Base-by-base conservation (phyloP, 2,888 invertebrate species). In the Onthophagus sagittarius region DNA sequence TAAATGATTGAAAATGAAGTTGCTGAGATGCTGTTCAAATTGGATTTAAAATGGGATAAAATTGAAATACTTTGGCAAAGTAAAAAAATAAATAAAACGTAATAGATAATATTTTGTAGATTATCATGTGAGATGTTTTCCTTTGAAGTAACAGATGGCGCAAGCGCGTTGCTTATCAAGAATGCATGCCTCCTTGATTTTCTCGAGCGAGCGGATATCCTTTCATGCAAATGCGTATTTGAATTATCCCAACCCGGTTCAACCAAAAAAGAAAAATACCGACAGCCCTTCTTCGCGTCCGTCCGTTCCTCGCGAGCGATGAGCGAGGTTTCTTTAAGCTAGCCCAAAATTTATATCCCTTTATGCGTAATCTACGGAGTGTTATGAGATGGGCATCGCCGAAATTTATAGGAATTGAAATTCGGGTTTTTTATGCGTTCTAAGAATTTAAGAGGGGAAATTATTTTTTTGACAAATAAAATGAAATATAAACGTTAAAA, bases 111-210 rank as follows among this genome's bases (percentile, higher is more conserved):
- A 53, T 11, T 11, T 11, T 53, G 39, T 9, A 11, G 39, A 53
- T 53, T 53, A 53, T 53, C 39, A 53, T 53, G 9, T 53, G 39
- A 53, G 39, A 53, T 53, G 39, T 53, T 53, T 53, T 53, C 39
- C 39, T 53, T 53, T 53, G 39, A 53, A 53, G 39, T 7, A 53
- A 53, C 6, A 53, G 11, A 53, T 53, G 11, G 39, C 39, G 39
- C 39, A 53, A 1, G 39, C 39, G 39, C 39, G 39, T 7, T 9
- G 39, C 73, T 73, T 73, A 73, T 73, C 73, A 73, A 73, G 70
- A 73, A 64, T 73, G 73, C 65, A 73, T 73, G 73, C 73, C 65
- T 73, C 73, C 62, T 62, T 73, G 73, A 73, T 65, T 73, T 73
- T 73, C 71, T 70, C 73, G 65, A 70, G 64, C 15, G 70, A 70